Conservation (phyloP, 2,113 vertebrate species). For the Seriola dumerili region DNA sequence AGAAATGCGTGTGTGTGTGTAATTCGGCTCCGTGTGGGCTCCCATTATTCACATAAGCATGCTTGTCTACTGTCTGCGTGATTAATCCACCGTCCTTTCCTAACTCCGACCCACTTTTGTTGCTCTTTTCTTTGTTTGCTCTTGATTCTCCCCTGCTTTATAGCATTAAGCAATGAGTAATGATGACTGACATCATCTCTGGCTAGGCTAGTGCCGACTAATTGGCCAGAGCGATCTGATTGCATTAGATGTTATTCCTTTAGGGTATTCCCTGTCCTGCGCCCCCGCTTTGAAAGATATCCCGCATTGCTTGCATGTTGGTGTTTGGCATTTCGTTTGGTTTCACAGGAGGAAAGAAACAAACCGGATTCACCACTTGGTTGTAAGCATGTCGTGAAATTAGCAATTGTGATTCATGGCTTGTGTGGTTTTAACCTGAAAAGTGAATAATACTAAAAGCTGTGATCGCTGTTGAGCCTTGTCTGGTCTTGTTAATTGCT, state of each 20-base stretch:
- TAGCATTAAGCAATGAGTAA: conserved; percentile 73
- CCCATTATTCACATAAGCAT: conserved; percentile 48
- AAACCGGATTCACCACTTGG: conserved; percentile 5
- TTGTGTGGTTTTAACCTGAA: conserved; percentile 31
- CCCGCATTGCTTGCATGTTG: conserved; percentile 61
- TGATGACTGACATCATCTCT: conserved; percentile 78
- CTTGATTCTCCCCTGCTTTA: conserved; percentile 60
- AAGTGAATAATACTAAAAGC: conserved; percentile 45
- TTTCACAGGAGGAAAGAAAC: conserved; percentile 27
- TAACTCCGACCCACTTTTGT: conserved; percentile 62
- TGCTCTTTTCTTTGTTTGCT: conserved; percentile 67
- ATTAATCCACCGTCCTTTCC: conserved; percentile 62
- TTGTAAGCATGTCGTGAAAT: conserved; percentile 29
- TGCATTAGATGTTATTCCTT: conserved; percentile 77
- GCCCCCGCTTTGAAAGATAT: conserved; percentile 60
- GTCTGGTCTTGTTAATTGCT: conserved; percentile 52
- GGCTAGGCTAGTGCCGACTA: conserved; percentile 66
- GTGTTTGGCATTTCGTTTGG: conserved; percentile 25
- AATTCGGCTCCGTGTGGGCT: conserved; percentile 20
- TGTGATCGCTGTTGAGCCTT: conserved; percentile 45
- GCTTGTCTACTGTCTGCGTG: conserved; percentile 41
- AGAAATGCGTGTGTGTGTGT: conserved; percentile 2
- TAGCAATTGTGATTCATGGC: conserved; percentile 34
- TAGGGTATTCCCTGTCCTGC: conserved; percentile 70
- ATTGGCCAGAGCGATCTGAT: conserved; percentile 74